Percentiles rank a stretch among this genome's conserved stretches.
These are phyloP conservation scores for Halcyon malimbica DNA, from an alignment of 2,113 vertebrate species.

Conservation along the genomic window DNA sequence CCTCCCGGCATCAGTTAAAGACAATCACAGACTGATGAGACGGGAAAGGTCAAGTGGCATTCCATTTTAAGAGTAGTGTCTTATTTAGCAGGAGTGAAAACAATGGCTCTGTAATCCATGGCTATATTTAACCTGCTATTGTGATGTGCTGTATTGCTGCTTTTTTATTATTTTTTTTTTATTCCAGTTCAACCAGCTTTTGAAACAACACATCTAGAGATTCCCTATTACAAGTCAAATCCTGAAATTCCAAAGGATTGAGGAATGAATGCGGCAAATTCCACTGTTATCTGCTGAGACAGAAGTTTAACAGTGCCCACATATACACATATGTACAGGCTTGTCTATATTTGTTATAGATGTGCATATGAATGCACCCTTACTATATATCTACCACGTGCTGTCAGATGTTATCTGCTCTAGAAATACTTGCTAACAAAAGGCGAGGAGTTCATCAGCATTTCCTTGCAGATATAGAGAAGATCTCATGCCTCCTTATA, in stretches of 20 bases:
- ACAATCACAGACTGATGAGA: constrained; percentile 15
- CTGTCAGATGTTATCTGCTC: neutral
- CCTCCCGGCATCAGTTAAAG: constrained; percentile 67
- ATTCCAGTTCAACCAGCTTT: constrained; percentile 3
- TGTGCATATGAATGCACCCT: neutral
- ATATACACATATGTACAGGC: neutral
- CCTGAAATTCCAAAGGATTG: constrained; percentile 1
- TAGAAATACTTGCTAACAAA: neutral
- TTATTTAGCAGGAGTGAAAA: constrained; percentile 78
- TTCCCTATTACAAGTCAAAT: neutral
- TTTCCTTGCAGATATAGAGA: neutral
- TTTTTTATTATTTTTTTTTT: neutral
- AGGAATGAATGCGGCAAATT: neutral
- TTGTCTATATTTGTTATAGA: neutral
- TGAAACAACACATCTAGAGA: constrained; percentile 2
- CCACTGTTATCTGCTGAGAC: neutral
- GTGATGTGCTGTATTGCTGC: constrained; percentile 16
- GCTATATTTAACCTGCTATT: constrained; percentile 80
- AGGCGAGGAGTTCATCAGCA: neutral
- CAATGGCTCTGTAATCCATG: constrained; percentile 75
- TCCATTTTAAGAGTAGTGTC: constrained; percentile 73
- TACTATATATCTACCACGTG: neutral
- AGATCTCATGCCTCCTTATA: neutral
- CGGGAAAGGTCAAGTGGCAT: constrained; percentile 71
- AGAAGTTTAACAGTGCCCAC: neutral